phyloP scores from a whole-genome alignment of 2,113 vertebrate genomes.

The Xiphorhynchus elegans region DNA sequence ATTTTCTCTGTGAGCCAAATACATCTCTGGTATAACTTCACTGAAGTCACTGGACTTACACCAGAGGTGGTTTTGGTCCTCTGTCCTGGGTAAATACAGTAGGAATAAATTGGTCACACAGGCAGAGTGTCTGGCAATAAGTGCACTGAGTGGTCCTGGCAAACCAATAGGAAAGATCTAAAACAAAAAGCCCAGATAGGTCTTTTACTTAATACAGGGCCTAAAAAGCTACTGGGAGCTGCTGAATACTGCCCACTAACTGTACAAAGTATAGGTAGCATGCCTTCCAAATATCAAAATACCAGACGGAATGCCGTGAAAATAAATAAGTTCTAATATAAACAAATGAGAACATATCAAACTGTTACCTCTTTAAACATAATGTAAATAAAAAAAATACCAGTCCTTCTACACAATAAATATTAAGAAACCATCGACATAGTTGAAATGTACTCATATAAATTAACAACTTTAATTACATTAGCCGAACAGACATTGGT shows the following conservation, averaged over 20 bases:
- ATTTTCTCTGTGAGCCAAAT: constrained; percentile 55
- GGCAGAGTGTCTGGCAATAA: constrained; percentile 60
- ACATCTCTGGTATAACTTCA: constrained; percentile 66
- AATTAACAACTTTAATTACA: constrained; percentile 91
- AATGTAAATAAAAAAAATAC: constrained; percentile 88
- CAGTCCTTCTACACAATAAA: constrained; percentile 89
- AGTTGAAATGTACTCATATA: constrained; percentile 89
- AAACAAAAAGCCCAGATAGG: constrained; percentile 73
- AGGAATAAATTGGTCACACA: constrained; percentile 64
- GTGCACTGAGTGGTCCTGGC: constrained; percentile 65
- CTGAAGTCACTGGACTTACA: constrained; percentile 64
- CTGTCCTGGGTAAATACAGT: constrained; percentile 64
- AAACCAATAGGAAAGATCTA: constrained; percentile 71
- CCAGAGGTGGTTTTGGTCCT: constrained; percentile 57
- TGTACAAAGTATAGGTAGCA: constrained; percentile 86
- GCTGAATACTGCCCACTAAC: constrained; percentile 84
- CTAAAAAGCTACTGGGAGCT: constrained; percentile 81
- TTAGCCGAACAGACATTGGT: constrained; percentile 84
- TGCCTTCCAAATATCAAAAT: constrained; percentile 86
- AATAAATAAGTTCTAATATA: constrained; percentile 90
- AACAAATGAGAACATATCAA: constrained; percentile 87
- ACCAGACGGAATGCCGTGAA: constrained; percentile 84
- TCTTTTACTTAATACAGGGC: constrained; percentile 79
- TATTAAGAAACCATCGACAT: constrained; percentile 89
- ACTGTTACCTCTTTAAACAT: constrained; percentile 88